phyloP scores from a whole-genome alignment of 53 echinoderm and acorn worm species.

The Echinometra lucunter region DNA sequence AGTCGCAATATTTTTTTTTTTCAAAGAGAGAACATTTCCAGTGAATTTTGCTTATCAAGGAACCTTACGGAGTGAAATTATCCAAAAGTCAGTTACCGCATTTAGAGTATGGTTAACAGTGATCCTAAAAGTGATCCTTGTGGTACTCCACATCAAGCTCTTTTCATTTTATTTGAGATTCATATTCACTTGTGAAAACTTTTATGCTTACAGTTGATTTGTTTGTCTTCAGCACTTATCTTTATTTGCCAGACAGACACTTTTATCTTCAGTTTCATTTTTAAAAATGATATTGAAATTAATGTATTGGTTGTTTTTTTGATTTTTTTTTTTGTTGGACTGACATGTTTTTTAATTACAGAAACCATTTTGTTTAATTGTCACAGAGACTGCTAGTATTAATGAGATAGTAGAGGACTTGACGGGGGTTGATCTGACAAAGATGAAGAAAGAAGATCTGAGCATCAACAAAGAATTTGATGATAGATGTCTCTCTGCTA shows the following conservation, averaged over 20 bases:
- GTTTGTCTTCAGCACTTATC: too few species aligned
- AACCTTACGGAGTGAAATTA: too few species aligned
- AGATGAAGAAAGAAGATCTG: constrained; percentile 84
- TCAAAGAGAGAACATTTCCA: too few species aligned
- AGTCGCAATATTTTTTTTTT: too few species aligned
- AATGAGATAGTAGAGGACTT: constrained; percentile 88
- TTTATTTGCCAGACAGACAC: too few species aligned
- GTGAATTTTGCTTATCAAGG: too few species aligned
- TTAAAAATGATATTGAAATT: too few species aligned
- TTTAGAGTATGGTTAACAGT: neutral
- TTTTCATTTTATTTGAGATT: constrained; percentile 76
- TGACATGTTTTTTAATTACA: neutral
- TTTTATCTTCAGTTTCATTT: too few species aligned
- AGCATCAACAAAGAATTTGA: constrained; percentile 85
- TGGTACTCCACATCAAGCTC: constrained; percentile 41
- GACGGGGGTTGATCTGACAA: constrained; percentile 90
- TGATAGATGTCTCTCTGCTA: constrained; percentile 93
- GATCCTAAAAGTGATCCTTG: neutral
- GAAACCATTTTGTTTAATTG: neutral
- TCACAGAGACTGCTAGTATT: constrained; percentile 80
- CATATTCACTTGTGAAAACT: constrained; percentile 78
- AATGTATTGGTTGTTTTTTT: too few species aligned
- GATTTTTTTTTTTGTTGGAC: neutral
- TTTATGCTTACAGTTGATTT: too few species aligned
- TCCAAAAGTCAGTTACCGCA: too few species aligned